Evolutionary conservation across 2,888 invertebrate species (phyloP).

Genomic region (Chrysopilus asiliformis): DNA sequence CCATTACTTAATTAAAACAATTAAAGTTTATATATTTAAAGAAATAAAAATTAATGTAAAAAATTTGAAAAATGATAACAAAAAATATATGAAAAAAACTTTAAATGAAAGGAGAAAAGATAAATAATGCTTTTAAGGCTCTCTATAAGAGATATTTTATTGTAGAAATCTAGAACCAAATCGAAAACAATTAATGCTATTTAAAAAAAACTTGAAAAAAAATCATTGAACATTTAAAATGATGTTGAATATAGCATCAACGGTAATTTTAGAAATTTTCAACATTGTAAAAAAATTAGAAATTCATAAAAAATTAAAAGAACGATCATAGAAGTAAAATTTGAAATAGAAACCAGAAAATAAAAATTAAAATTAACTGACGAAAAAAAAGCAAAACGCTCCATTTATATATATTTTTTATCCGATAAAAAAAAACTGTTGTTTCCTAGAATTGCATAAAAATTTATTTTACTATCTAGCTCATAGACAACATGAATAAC

Average conservation of each 20-base stretch:
- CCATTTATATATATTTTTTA: no score
- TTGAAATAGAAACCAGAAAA: not conserved
- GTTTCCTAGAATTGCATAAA: no score
- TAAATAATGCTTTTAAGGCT: slow-evolving; percentile 1
- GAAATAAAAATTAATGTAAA: no score
- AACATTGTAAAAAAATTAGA: not conserved
- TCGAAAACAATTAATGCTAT: no score
- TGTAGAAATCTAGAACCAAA: not conserved
- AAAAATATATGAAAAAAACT: not conserved
- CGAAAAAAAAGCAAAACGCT: not conserved
- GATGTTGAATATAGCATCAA: no score
- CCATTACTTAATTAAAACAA: slow-evolving; percentile 2
- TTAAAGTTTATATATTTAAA: no score
- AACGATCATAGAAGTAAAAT: not conserved
- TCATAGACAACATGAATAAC: no score
- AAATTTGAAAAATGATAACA: no score
- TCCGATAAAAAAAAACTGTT: no score
- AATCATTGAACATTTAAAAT: not conserved
- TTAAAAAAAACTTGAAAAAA: not conserved
- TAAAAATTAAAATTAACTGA: not conserved
- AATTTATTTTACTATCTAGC: no score
- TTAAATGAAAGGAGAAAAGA: not conserved
- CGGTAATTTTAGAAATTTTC: not conserved
- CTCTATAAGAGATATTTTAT: slow-evolving; percentile 2
- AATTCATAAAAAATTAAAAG: not conserved